A percentile compares a stretch with the other conserved stretches of the same genome.
Conservation (phyloP, 2,888 invertebrate genomes). For the Meta bourneti region DNA sequence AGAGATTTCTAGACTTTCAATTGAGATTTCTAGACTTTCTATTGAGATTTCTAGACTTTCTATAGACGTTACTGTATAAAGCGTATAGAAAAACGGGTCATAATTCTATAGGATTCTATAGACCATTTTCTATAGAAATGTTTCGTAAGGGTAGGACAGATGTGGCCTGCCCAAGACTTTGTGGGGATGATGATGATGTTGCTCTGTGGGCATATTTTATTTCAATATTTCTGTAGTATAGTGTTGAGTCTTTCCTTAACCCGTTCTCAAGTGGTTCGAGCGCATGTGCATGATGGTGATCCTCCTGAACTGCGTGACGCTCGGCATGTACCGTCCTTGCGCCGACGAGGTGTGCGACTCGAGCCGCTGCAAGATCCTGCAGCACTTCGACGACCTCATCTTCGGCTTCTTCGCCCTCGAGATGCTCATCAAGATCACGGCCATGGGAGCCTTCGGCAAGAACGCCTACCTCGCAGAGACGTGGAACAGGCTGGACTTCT, state of each 20-base stretch:
- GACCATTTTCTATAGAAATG: no score
- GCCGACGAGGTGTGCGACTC: slow-evolving; percentile 90
- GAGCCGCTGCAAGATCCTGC: slow-evolving; percentile 82
- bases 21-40: no score
- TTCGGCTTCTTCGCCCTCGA: slow-evolving; percentile 98
- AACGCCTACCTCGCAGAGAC: slow-evolving; percentile 98
- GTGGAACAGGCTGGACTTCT: slow-evolving; percentile 98
- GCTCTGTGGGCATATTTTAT: no score
- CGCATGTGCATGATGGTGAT: slow-evolving; percentile 98
- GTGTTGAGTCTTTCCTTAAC: slow-evolving; percentile 27
- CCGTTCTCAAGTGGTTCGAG: slow-evolving; percentile 90
- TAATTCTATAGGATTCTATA: no score
- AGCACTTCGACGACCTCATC: slow-evolving; percentile 98
- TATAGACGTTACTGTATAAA: no score
- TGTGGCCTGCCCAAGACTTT: no score
- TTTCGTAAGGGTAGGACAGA: no score
- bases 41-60: no score
- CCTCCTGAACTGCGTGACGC: slow-evolving; percentile 97
- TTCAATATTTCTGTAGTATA: no score
- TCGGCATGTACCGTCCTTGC: slow-evolving; percentile 99
- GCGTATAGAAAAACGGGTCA: no score
- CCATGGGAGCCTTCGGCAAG: slow-evolving; percentile 96
- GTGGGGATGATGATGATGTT: no score
- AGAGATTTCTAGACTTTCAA: no score
- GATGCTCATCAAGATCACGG: slow-evolving; percentile 99